Base-by-base conservation (phyloP, 2,113 vertebrate genomes). In the Scatophagus argus region DNA sequence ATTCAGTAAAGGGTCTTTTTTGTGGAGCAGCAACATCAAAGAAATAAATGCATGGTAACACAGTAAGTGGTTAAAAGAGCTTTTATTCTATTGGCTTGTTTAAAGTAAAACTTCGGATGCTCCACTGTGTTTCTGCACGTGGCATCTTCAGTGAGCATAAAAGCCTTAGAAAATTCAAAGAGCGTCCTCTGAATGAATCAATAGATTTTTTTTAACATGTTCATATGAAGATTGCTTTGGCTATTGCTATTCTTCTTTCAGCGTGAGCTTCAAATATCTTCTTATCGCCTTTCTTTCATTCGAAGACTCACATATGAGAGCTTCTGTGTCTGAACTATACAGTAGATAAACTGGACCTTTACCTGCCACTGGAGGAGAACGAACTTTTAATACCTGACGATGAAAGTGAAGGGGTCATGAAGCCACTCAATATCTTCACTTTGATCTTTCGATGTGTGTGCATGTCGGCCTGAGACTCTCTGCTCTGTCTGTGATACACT, bases 341-440 rank as follows among this genome's bases (percentile, higher is more conserved):
- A n/a, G 25, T 1, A 70, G 72, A 82, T 67, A 66, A 77, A 83
- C 55, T 31, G 14, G 32, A 74, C 58, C 2, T 56, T 39, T 58
- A 55, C 17, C 51, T 55, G 44, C 17, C 44, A 11, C 44, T 5
- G 27, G 16, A 34, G 65, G 43, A 63, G 69, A 67, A 56, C n/a
- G 2, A n/a, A 39, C 23, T 2, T 38, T 74, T 66, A 63, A n/a
- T 38, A 27, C 6, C 9, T 5, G 0, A 44, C 6, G 31, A 23
- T 16, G n/a, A 46, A 76, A 63, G 41, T 52, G 36, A 74, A 74
- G 5, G 0, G 41, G 66, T 70, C 67, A 46, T 7, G 36, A 14
- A 59, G 52, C n/a, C 6, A 27, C 19, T 66, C 36, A 2, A 1
- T 44, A 70, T 74, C 70, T 38, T 69, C 27, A 34, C 14, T 10